Base-by-base conservation (phyloP, 2,113 vertebrate species). In the Trogon melanurus region DNA sequence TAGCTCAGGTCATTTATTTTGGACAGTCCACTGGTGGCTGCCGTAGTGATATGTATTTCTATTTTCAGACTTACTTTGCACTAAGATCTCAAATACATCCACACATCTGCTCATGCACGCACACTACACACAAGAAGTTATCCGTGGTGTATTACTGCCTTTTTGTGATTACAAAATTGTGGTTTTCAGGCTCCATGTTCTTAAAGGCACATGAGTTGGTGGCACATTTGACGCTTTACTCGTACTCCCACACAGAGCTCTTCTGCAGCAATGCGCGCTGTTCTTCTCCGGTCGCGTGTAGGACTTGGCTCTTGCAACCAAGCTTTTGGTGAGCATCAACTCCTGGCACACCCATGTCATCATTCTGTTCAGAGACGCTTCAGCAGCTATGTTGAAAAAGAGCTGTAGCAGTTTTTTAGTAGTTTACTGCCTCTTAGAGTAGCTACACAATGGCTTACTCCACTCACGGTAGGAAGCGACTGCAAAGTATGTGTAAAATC, bases 21-120 rank as follows among this genome's bases (percentile, higher is more conserved):
- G 32, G 6, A 14, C 23, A 48, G 64, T 62, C 74, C 32, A 34
- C 20, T 71, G 54, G 38, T 85, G 44, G 29, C 47, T 85, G 47
- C 11, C 29, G 14, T 20, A 26, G 64, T 16, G 57, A 7, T 50
- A 3, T 20, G 2, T 8, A 11, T 62, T 71, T 93, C 23, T 93
- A 2, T 83, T 85, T 83, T 80, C 80, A 87, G 38, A 4, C 21
- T 61, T 76, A 5, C 7, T 53, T 70, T 85, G 41, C 64, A 32
- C 44, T 85, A 56, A 62, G 30, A 27, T 69, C 20, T 81, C 50
- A 38, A 45, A 53, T 47, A 23, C 15, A 20, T 32, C 23, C 45
- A 9, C 5, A 18, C 7, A 1, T 1, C 30, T 82, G 32, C 23
- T 64, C 0, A 0, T 32, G 25, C 48, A 19, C 0, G 21, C 13